Conservation (phyloP, 2,113 vertebrate species). For the Lepisosteus osseus region DNA sequence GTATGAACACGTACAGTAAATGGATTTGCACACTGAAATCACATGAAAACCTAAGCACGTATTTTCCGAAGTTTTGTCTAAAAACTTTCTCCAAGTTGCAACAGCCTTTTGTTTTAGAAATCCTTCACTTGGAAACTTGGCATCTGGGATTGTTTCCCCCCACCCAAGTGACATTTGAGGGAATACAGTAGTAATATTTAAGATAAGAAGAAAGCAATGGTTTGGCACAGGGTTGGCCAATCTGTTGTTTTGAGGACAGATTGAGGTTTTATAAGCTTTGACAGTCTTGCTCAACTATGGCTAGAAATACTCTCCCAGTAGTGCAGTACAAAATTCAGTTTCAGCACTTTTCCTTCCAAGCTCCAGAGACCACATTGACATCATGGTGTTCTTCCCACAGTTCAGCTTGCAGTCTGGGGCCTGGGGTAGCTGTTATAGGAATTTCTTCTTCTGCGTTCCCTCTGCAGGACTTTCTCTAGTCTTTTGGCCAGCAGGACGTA, state of each 20-base stretch:
- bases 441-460: no score
- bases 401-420: neutral
- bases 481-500: no score
- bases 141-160: conserved; percentile 1
- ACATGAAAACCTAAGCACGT: neutral
- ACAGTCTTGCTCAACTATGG: neutral
- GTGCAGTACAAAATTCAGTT: neutral
- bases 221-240: neutral
- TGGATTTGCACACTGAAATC: conserved; percentile 32
- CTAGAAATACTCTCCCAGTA: neutral
- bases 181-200: neutral
- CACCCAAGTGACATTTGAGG: conserved; percentile 1
- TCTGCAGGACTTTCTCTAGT: no score
- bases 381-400: conserved; percentile 12
- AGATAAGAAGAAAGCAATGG: neutral
- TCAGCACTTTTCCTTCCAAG: conserved; percentile 13
- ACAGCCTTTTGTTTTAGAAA: conserved; percentile 12
- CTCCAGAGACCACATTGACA: neutral
- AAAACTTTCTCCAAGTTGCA: conserved; percentile 4
- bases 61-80: conserved; percentile 13
- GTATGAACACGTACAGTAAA: neutral
- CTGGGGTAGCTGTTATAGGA: neutral
- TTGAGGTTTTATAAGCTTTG: neutral
- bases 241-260: neutral
- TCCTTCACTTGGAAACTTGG: conserved; percentile 9